Base-by-base conservation (phyloP, 2,113 vertebrate species). In the Thryonomys swinderianus region DNA sequence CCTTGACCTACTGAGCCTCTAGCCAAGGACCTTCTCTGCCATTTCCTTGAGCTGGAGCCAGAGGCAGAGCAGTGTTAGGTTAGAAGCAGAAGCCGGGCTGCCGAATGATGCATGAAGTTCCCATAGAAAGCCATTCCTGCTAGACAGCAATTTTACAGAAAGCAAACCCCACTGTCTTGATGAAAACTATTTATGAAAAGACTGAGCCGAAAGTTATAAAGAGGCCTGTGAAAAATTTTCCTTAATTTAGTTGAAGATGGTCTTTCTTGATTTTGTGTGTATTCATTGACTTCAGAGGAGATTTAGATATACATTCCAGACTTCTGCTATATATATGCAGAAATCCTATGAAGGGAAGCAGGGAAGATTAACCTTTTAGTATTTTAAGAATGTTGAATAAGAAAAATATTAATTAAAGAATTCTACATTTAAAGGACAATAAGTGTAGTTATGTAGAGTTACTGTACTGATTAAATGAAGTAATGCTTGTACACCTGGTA, bases 331-430 rank as follows among this genome's bases (percentile, higher is more conserved):
- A 42, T 34, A 40, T 42, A 27, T 67, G n/a, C 30, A 71, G 92
- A 79, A 74, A 84, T 94, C 42, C 42, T 76, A 7, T 17, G 67
- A 84, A 18, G 45, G 83, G 57, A 95, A 66, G 79, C 71, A 85
- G 64, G 6, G 34, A 64, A 11, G 2, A 14, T 90, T 42, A 90
- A 37, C 51, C 30, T 94, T 74, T 94, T 66, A 94, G 51, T 62
- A 94, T 86, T 80, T 92, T 92, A 87, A 84, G 81, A 95, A 93
- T 92, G 93, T 88, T 74, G 59, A 95, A 51, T 32, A 71, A 78
- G 53, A 85, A 90, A 88, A 45, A 62, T 53, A 88, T 88, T n/a
- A 88, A 42, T 73, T 62, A 74, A 57, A 59, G 74, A 88, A 81
- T 17, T 62, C 42, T 48, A 67, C 64, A 84, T 90, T 61, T 88